A percentile compares a stretch with the other conserved stretches of the same genome.
phyloP scores from a whole-genome alignment of 2,888 invertebrate species.

The Dicycla oo region DNA sequence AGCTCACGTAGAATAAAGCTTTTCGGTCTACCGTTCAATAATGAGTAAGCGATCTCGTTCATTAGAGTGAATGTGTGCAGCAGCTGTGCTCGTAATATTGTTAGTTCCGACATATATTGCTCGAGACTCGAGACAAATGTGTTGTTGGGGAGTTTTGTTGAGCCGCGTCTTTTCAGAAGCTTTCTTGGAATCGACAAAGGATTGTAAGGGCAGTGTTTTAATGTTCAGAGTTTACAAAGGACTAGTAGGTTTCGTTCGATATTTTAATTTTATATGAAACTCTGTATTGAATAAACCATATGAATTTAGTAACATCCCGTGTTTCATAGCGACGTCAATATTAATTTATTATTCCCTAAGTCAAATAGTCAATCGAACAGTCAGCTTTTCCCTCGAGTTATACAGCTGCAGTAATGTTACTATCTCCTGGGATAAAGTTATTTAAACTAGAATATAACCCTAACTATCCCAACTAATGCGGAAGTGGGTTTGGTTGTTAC shows the following conservation, averaged over 20 bases:
- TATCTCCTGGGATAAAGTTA: constrained; percentile 3
- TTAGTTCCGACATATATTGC: constrained; percentile 22
- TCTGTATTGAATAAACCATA: neutral
- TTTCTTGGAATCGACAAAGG: neutral
- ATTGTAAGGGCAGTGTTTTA: neutral
- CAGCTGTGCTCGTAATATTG: constrained; percentile 56
- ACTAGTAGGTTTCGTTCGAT: neutral
- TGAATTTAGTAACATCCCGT: neutral
- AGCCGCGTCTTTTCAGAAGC: neutral
- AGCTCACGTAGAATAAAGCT: constrained; percentile 36
- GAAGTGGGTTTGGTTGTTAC: no score
- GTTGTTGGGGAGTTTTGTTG: neutral
- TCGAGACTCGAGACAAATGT: constrained; percentile 11
- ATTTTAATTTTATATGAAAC: neutral
- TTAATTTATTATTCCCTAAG: neutral
- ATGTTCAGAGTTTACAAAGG: neutral
- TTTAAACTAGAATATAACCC: constrained; percentile 8
- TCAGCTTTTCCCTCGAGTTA: neutral
- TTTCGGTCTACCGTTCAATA: constrained; percentile 38
- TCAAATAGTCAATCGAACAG: neutral
- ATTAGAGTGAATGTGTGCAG: constrained; percentile 64
- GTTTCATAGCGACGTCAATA: neutral
- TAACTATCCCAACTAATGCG: no score
- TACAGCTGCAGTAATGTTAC: neutral
- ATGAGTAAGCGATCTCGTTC: constrained; percentile 64